Percentiles rank a stretch among this genome's conserved stretches.
These are phyloP conservation scores for Campoplex nolae DNA, from an alignment of 2,888 invertebrate genomes.

Conservation along the genomic window DNA sequence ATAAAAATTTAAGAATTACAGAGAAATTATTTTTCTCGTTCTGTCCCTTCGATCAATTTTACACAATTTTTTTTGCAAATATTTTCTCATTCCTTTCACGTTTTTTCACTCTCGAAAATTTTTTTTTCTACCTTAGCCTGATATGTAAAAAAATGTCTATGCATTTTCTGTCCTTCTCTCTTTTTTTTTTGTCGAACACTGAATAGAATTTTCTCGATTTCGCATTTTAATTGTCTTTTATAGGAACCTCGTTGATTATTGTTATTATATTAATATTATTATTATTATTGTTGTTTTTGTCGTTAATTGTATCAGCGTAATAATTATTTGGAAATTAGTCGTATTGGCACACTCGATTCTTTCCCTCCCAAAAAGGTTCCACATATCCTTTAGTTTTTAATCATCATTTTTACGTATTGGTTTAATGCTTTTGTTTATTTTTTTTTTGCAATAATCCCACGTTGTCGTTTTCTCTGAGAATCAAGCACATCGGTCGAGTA, in stretches of 20 bases:
- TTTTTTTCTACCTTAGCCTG: conserved; percentile 30
- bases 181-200: background rate
- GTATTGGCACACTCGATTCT: conserved; percentile 58
- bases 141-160: conserved; percentile 56
- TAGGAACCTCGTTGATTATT: conserved; percentile 65
- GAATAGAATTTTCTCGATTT: conserved; percentile 24
- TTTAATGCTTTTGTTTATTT: background rate
- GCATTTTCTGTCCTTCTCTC: conserved; percentile 3
- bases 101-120: background rate
- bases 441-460: conserved; percentile 31
- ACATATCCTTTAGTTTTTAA: background rate
- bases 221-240: conserved; percentile 58
- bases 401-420: conserved; percentile 1
- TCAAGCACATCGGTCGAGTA: conserved; percentile 82
- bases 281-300: conserved; percentile 23
- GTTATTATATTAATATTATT: background rate
- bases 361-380: background rate
- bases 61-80: background rate
- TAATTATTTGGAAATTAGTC: conserved; percentile 27
- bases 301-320: conserved; percentile 16
- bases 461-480: conserved; percentile 20
- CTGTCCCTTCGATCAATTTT: conserved; percentile 11
- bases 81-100: background rate
- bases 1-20: background rate
- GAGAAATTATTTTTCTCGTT: conserved; percentile 25